These are phyloP conservation scores for Melopsittacus undulatus DNA, from an alignment of 2,797 vertebrate species.

Conservation along the genomic window DNA sequence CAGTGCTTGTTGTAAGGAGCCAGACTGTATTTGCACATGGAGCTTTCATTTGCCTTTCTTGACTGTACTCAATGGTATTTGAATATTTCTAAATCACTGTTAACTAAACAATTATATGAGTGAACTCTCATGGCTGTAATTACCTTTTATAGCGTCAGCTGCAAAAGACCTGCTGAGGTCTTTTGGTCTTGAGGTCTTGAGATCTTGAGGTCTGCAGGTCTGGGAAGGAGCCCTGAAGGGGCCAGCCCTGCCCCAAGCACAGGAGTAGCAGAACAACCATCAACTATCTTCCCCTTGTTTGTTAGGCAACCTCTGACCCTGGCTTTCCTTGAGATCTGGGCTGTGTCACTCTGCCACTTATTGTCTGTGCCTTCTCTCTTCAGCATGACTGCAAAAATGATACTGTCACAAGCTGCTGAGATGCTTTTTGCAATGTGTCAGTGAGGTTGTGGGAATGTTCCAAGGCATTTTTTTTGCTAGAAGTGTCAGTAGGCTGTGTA, in stretches of 20 bases:
- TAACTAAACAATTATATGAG: not conserved
- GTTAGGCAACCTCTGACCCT: rapidly evolving
- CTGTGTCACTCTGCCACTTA: not conserved
- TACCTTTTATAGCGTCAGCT: not conserved
- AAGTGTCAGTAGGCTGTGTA: not conserved
- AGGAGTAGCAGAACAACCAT: no score
- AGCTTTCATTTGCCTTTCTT: not conserved
- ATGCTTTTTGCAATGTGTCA: rapidly evolving
- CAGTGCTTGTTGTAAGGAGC: not conserved
- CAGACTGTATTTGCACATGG: not conserved
- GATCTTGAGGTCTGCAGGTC: not conserved
- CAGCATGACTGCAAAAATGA: not conserved
- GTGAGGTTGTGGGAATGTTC: not conserved
- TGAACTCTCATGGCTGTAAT: not conserved
- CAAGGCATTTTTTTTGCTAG: not conserved
- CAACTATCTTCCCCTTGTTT: not conserved
- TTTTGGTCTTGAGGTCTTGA: no score
- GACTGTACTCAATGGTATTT: not conserved
- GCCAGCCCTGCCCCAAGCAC: not conserved
- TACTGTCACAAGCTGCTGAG: not conserved
- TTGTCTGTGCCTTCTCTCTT: not conserved
- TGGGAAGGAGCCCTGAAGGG: no score
- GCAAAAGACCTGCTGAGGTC: no score
- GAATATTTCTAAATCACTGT: not conserved
- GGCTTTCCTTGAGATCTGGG: not conserved